Conservation (phyloP, 2,888 invertebrate genomes). For the Automeris io region DNA sequence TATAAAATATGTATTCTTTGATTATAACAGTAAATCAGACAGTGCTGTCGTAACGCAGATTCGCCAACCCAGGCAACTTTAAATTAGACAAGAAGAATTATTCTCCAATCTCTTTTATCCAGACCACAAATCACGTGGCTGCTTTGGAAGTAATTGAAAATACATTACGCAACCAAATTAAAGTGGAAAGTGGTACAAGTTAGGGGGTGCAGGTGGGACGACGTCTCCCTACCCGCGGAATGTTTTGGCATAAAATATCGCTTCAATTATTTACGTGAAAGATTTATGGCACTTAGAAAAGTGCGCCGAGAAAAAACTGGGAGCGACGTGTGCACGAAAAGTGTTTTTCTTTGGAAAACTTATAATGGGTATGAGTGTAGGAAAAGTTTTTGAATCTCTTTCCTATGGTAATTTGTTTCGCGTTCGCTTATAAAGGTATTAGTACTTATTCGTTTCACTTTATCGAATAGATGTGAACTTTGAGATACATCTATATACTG, state of each 20-base stretch:
- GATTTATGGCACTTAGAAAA: constrained; percentile 77
- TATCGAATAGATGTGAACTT: background rate
- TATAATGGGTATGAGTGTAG: constrained; percentile 75
- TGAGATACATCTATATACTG: no score
- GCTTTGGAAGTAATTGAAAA: constrained; percentile 75
- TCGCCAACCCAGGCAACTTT: constrained; percentile 38
- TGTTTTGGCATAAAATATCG: constrained; percentile 79
- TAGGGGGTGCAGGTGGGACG: constrained; percentile 69
- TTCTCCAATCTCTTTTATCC: constrained; percentile 61
- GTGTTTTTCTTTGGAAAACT: constrained; percentile 74
- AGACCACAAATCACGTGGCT: constrained; percentile 69
- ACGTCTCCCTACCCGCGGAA: constrained; percentile 69
- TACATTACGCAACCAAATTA: constrained; percentile 78
- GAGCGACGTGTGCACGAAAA: constrained; percentile 75
- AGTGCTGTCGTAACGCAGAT: background rate
- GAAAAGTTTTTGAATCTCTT: constrained; percentile 71
- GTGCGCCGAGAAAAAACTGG: constrained; percentile 74
- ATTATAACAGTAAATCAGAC: constrained; percentile 3
- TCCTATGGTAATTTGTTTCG: constrained; percentile 77
- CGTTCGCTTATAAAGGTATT: constrained; percentile 65
- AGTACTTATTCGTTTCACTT: constrained; percentile 21
- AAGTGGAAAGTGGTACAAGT: constrained; percentile 76
- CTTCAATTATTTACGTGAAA: constrained; percentile 78
- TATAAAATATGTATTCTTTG: background rate
- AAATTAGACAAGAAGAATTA: constrained; percentile 64